Evolutionary conservation across 2,888 invertebrate species (phyloP).

Genomic region (Drosophila acutilabella): DNA sequence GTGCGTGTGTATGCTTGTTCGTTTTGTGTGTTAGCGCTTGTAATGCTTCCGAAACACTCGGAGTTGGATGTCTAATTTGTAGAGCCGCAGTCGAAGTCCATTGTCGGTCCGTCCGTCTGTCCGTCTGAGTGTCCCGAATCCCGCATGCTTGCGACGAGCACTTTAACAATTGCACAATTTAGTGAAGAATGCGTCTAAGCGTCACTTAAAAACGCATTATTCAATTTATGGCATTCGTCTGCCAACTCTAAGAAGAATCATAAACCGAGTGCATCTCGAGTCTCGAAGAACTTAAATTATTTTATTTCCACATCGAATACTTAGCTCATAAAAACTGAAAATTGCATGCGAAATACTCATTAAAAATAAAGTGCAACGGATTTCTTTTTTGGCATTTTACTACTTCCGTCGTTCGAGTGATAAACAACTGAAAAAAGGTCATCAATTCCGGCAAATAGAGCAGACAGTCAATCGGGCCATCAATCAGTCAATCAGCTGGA

Average conservation of each 20-base stretch:
- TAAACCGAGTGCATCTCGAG: conserved; percentile 13
- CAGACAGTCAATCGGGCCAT: conserved; percentile 8
- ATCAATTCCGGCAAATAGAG: background rate
- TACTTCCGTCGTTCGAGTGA: conserved; percentile 28
- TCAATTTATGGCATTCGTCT: conserved; percentile 68
- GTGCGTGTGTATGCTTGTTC: conserved; percentile 16
- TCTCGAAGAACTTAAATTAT: background rate
- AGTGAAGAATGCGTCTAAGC: conserved; percentile 81
- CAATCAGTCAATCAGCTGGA: conserved; percentile 20
- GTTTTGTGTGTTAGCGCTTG: conserved; percentile 26
- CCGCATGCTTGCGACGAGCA: conserved; percentile 51
- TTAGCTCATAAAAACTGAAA: conserved; percentile 4
- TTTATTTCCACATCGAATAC: too few species aligned
- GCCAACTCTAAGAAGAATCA: conserved; percentile 34
- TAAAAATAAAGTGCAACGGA: conserved; percentile 2
- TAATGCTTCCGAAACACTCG: conserved; percentile 44
- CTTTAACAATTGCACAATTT: conserved; percentile 80
- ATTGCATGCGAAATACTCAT: conserved; percentile 13
- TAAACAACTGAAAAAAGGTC: conserved; percentile 14
- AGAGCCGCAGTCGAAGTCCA: conserved; percentile 4
- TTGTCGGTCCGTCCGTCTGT: background rate
- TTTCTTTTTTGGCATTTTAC: conserved; percentile 33
- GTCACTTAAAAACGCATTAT: conserved; percentile 82
- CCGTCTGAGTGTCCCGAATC: conserved; percentile 12
- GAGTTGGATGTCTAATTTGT: conserved; percentile 56